Conservation (phyloP, 1,140 invertebrate genomes). For the Epicauta chinensis region DNA sequence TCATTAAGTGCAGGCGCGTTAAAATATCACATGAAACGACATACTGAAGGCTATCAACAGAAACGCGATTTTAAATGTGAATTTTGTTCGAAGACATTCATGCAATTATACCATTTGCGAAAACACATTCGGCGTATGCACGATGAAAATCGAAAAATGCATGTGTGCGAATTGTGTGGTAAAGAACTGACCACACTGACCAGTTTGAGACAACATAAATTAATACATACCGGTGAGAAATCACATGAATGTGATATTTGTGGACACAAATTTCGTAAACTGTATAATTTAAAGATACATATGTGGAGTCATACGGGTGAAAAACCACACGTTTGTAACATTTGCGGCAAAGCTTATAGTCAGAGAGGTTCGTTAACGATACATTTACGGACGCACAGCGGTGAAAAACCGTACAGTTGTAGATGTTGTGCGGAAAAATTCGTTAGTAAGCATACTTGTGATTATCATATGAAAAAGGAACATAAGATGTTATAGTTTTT, state of each 20-base stretch:
- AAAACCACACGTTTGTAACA: slow-evolving; percentile 21
- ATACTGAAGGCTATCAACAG: slow-evolving; percentile 52
- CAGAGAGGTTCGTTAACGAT: slow-evolving; percentile 65
- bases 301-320: slow-evolving; percentile 16
- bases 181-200: slow-evolving; percentile 45
- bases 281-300: slow-evolving; percentile 19
- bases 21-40: slow-evolving; percentile 28
- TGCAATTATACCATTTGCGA: slow-evolving; percentile 55
- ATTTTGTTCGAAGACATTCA: slow-evolving; percentile 59
- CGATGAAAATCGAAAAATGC: slow-evolving; percentile 55
- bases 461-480: no score
- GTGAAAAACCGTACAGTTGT: slow-evolving; percentile 52
- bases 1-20: slow-evolving; percentile 29
- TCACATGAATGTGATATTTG: slow-evolving; percentile 44
- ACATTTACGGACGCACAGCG: slow-evolving; percentile 60
- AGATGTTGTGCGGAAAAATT: slow-evolving; percentile 62
- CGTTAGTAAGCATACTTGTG: no score
- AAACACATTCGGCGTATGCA: slow-evolving; percentile 55
- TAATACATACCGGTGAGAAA: slow-evolving; percentile 37
- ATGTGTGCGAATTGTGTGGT: slow-evolving; percentile 62
- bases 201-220: slow-evolving; percentile 33
- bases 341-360: slow-evolving; percentile 44
- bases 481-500: slow-evolving; percentile 30
- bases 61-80: slow-evolving; percentile 58
- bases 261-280: slow-evolving; percentile 45